Percentiles rank a stretch among this genome's conserved stretches.
Evolutionary conservation across 2,113 vertebrate genomes (phyloP).

Genomic region (Corythaeola cristata): DNA sequence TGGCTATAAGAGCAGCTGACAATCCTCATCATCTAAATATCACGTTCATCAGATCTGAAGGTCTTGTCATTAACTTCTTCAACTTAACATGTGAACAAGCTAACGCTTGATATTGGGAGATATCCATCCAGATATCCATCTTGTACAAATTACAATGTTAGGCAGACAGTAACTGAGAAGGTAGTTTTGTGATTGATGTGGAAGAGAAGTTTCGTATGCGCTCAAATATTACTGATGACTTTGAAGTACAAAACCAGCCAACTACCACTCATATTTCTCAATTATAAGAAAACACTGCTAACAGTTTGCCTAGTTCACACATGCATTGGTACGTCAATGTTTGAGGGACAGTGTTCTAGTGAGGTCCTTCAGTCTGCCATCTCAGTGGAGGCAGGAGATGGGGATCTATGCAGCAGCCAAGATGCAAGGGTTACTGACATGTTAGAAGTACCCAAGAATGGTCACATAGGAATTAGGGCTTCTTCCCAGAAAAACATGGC

Average conservation of each 20-base stretch:
- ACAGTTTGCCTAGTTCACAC: neutral
- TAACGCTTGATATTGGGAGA: neutral
- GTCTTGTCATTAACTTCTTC: neutral
- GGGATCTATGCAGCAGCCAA: too few species aligned
- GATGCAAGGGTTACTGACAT: too few species aligned
- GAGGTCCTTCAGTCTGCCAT: too few species aligned
- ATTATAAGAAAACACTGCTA: neutral
- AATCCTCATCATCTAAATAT: neutral
- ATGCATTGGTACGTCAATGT: neutral
- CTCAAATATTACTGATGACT: neutral
- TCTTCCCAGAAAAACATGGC: too few species aligned
- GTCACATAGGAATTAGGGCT: too few species aligned
- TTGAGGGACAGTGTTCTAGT: too few species aligned
- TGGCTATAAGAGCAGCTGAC: neutral
- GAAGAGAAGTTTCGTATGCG: neutral
- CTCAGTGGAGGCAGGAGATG: too few species aligned
- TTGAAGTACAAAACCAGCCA: neutral
- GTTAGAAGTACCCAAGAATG: too few species aligned
- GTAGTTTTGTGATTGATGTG: neutral
- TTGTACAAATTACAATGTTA: neutral
- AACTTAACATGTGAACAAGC: neutral
- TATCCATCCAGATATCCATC: neutral
- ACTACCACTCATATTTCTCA: neutral
- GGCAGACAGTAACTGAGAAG: neutral
- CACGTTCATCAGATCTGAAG: neutral